Percentiles rank a stretch among this genome's conserved stretches.
phyloP scores from a whole-genome alignment of 2,113 vertebrate species.

The Archocentrus centrarchus region DNA sequence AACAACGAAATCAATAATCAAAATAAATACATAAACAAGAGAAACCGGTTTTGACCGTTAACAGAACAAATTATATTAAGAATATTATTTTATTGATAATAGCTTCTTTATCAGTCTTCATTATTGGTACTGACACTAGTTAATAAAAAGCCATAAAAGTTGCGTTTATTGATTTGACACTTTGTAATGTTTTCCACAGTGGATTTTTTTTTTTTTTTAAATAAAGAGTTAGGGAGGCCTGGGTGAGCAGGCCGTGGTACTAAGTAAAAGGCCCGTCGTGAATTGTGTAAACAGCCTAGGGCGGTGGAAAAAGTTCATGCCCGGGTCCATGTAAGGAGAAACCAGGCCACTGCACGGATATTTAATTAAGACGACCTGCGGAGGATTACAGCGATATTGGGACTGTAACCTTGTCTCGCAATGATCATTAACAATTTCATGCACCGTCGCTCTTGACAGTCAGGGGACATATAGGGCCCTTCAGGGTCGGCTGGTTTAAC shows the following conservation, averaged over 20 bases:
- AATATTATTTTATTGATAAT: neutral
- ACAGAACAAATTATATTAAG: neutral
- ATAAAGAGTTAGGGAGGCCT: slow-evolving; percentile 58
- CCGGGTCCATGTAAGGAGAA: slow-evolving; percentile 85
- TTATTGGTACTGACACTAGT: neutral
- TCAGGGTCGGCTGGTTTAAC: neutral
- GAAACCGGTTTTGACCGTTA: neutral
- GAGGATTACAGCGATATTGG: slow-evolving; percentile 75
- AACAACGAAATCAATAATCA: neutral
- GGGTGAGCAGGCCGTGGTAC: slow-evolving; percentile 75
- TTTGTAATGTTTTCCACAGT: neutral
- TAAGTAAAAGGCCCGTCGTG: slow-evolving; percentile 77
- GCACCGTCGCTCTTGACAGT: slow-evolving; percentile 53
- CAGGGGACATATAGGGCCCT: slow-evolving; percentile 16
- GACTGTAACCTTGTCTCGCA: slow-evolving; percentile 74
- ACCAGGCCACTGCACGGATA: slow-evolving; percentile 78
- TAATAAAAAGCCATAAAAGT: neutral
- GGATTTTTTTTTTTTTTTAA: neutral
- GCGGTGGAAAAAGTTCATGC: slow-evolving; percentile 88
- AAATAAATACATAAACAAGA: neutral
- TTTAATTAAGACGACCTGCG: slow-evolving; percentile 80
- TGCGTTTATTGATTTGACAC: slow-evolving; percentile 4
- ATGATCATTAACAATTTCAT: slow-evolving; percentile 71
- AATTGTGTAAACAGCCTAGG: slow-evolving; percentile 83
- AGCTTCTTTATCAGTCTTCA: neutral